Base-by-base conservation (phyloP, 2,888 invertebrate genomes). In the Drosophila multiciliata region DNA sequence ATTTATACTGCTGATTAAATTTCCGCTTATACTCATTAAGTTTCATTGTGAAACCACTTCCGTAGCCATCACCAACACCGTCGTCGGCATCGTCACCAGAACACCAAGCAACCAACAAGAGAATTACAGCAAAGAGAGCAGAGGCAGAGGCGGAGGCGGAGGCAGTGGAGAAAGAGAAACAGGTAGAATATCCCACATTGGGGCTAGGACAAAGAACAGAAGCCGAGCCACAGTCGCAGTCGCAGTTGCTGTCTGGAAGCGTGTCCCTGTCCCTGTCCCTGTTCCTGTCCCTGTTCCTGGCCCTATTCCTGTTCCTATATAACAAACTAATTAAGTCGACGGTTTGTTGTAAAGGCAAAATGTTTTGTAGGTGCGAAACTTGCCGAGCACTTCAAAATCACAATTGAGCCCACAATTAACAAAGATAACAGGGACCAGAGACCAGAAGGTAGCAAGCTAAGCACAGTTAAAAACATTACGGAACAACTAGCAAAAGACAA, bases 1-100 rank as follows among this genome's bases (percentile, higher is more conserved):
- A 85, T 85, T 89, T 89, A 85, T 89, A 85, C 88, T 89, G 87
- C 85, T 85, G 85, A 89, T 85, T 85, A 89, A 89, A 89, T 85
- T 87, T 89, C 89, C 85, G 85, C 85, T 85, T 89, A 89, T 85
- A 85, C 90, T 85, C 88, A 87, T 85, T 85, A 85, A 85, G 88
- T 87, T 87, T 77, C 78, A 89, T 89, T 89, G 87, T 87, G 75
- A 80, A 87, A 89, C 88, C 89, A 84, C 85, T 89, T 89, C 85
- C 85, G 85, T 70, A 73, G 75, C 68, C 70, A 70, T 49, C 49
- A 49, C 42, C 11, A 42, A 2, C 40, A 40, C 35, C 35, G 73
- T n/a, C 54, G 12, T 12, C 67, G 42, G 53, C 70, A 49, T 20
- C 59, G 11, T 17, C 55, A 57, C 20, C 65, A 48, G 20, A 45